phyloP scores from a whole-genome alignment of 2,113 vertebrate genomes.

The Platanista minor region DNA sequence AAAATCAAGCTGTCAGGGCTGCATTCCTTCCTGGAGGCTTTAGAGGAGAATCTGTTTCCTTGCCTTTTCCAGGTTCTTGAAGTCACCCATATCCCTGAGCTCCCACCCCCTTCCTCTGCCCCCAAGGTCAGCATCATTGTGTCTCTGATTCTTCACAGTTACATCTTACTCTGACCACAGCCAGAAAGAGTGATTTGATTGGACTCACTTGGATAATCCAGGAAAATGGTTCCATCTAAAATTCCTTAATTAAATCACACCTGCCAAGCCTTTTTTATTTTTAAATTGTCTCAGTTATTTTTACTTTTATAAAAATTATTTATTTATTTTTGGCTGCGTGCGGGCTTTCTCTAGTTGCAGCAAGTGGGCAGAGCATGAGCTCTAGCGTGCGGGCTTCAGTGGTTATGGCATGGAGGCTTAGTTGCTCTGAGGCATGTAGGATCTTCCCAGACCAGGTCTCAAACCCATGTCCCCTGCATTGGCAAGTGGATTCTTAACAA shows the following conservation, averaged over 20 bases:
- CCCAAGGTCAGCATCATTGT: not conserved
- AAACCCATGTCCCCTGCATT: too few species aligned
- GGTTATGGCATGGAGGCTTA: too few species aligned
- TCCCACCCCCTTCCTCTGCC: fast-evolving
- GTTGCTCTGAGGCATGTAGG: fast-evolving
- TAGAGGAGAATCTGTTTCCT: not conserved
- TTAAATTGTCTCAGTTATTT: too few species aligned
- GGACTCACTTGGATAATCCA: not conserved
- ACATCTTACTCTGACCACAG: not conserved
- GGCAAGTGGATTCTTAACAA: too few species aligned
- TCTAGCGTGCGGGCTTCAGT: too few species aligned
- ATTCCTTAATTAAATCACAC: not conserved
- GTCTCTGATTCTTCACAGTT: not conserved
- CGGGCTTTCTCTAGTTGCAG: too few species aligned
- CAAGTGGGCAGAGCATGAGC: too few species aligned
- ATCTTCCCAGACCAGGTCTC: too few species aligned
- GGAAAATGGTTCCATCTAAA: not conserved
- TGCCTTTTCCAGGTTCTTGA: not conserved
- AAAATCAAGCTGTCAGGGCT: not conserved
- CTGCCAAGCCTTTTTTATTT: not conserved
- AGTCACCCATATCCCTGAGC: not conserved
- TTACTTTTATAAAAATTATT: too few species aligned
- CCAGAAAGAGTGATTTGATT: not conserved
- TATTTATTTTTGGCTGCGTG: too few species aligned
- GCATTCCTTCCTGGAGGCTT: not conserved